These are phyloP conservation scores for Pantelozetes paolii DNA, from an alignment of 2,888 invertebrate genomes.

Conservation along the genomic window DNA sequence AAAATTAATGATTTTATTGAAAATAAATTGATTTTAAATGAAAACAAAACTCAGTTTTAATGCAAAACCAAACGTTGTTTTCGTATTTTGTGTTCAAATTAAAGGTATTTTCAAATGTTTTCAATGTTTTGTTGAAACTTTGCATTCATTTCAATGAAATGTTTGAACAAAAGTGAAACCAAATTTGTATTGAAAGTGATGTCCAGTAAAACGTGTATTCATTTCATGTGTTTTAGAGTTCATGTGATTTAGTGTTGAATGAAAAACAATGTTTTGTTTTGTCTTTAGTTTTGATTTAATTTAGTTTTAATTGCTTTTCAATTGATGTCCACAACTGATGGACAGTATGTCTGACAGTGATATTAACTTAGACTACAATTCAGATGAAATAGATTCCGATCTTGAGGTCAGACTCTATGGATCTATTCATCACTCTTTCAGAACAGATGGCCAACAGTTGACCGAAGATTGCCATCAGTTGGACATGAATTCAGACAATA, in stretches of 20 bases:
- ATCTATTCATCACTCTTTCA: slow-evolving; percentile 12
- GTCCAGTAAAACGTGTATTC: not conserved
- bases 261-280: not conserved
- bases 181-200: not conserved
- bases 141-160: not conserved
- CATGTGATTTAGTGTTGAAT: not conserved
- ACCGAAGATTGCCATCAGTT: not conserved
- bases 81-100: too few species aligned
- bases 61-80: too few species aligned
- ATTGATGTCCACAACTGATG: not conserved
- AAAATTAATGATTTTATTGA: too few species aligned
- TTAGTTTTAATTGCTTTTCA: too few species aligned
- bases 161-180: not conserved
- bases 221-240: not conserved
- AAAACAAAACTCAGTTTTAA: too few species aligned
- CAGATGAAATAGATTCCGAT: slow-evolving; percentile 22
- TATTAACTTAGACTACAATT: not conserved
- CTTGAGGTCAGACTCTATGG: slow-evolving; percentile 10
- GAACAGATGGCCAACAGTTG: not conserved
- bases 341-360: not conserved
- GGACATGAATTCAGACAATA: not conserved
- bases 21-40: too few species aligned
- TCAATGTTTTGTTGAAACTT: not conserved
- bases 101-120: not conserved
- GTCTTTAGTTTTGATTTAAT: not conserved